Conservation (phyloP, 2,113 vertebrate genomes). For the Abramis brama region DNA sequence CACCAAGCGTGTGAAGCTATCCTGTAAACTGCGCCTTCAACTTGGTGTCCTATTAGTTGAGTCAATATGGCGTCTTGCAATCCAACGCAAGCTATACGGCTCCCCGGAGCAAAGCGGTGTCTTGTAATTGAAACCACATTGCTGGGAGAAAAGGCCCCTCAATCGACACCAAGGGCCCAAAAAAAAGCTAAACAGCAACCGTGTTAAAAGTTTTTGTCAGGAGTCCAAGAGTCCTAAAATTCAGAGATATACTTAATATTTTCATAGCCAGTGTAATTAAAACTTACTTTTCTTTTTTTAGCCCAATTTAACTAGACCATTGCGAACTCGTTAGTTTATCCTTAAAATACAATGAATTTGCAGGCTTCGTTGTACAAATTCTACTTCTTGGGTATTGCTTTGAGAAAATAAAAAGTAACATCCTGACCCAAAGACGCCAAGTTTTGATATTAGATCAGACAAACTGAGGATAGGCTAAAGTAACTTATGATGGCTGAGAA, state of each 20-base stretch:
- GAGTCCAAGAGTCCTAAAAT: background rate
- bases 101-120: conserved; percentile 68
- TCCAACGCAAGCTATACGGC: conserved; percentile 68
- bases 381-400: background rate
- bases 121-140: conserved; percentile 73
- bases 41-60: conserved; percentile 73
- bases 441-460: background rate
- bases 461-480: background rate
- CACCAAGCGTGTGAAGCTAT: conserved; percentile 70
- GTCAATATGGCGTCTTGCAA: conserved; percentile 81
- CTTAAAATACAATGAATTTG: background rate
- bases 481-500: background rate
- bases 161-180: conserved; percentile 59
- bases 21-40: conserved; percentile 67
- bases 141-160: conserved; percentile 54
- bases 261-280: too few species aligned
- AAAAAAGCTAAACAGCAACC: conserved; percentile 53
- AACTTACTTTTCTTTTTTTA: background rate
- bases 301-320: background rate
- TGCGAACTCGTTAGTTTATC: background rate
- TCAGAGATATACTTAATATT: background rate
- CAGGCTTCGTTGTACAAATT: background rate
- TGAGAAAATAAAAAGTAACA: background rate
- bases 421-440: background rate
- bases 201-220: conserved; percentile 29